phyloP scores from a whole-genome alignment of 2,888 invertebrate genomes.

The Conomelus anceps region DNA sequence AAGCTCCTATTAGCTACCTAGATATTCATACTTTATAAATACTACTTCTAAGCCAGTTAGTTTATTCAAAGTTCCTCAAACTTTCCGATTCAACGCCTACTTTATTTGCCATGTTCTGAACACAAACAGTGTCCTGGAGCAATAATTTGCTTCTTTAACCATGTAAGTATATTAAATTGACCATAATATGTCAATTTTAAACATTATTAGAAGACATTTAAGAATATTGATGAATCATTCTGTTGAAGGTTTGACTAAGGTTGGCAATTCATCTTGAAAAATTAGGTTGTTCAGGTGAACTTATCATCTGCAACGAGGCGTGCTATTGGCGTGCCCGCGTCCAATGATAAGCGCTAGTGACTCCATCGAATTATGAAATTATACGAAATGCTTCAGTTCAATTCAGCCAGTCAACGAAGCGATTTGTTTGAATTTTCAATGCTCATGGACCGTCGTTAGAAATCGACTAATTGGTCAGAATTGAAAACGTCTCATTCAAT shows the following conservation, averaged over 20 bases:
- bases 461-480: not conserved
- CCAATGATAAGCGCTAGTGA: not conserved
- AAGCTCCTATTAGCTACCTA: no score
- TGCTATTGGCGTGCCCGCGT: not conserved
- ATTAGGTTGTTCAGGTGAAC: not conserved
- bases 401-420: not conserved
- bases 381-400: not conserved
- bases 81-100: no score
- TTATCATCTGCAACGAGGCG: not conserved
- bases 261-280: not conserved
- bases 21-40: no score
- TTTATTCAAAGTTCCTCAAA: no score
- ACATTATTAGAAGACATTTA: not conserved
- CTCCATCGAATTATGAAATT: not conserved
- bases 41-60: no score
- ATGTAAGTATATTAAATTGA: no score
- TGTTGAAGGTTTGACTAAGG: not conserved
- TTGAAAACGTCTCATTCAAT: not conserved
- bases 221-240: not conserved
- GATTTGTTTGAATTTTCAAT: not conserved
- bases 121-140: no score
- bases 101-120: no score
- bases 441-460: not conserved
- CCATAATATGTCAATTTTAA: no score
- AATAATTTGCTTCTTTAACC: no score